Conservation (phyloP, 2,113 vertebrate species). For the Dromaius novaehollandiae region DNA sequence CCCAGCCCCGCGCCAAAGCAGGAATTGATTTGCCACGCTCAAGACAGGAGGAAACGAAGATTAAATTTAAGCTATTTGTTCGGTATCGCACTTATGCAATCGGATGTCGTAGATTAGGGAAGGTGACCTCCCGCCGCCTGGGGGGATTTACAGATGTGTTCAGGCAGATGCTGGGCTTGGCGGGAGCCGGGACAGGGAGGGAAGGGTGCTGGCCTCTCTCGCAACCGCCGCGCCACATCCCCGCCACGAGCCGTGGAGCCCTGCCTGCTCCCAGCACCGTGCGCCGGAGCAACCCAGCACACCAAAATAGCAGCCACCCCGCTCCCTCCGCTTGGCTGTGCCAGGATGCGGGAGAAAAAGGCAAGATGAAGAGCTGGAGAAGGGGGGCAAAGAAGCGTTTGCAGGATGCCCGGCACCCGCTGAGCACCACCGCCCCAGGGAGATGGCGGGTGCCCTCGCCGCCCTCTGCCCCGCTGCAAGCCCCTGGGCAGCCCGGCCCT, state of each 20-base stretch:
- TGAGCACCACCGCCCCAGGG: background rate
- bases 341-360: background rate
- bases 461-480: background rate
- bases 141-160: slow-evolving; percentile 43
- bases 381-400: background rate
- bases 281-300: background rate
- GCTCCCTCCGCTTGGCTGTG: background rate
- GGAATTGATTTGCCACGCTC: slow-evolving; percentile 42
- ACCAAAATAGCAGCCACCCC: background rate
- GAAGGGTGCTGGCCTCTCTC: background rate
- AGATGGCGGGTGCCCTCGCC: background rate
- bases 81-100: slow-evolving; percentile 55
- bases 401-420: background rate
- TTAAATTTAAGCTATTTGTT: slow-evolving; percentile 71
- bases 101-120: slow-evolving; percentile 53
- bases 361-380: background rate
- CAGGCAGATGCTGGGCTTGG: slow-evolving; percentile 9
- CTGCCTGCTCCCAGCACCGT: background rate
- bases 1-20: background rate
- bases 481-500: background rate
- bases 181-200: background rate
- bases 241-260: background rate
- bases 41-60: slow-evolving; percentile 60
- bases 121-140: slow-evolving; percentile 55
- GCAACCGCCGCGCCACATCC: background rate